Conservation (phyloP, 2,113 vertebrate species). For the Gadus chalcogrammus region DNA sequence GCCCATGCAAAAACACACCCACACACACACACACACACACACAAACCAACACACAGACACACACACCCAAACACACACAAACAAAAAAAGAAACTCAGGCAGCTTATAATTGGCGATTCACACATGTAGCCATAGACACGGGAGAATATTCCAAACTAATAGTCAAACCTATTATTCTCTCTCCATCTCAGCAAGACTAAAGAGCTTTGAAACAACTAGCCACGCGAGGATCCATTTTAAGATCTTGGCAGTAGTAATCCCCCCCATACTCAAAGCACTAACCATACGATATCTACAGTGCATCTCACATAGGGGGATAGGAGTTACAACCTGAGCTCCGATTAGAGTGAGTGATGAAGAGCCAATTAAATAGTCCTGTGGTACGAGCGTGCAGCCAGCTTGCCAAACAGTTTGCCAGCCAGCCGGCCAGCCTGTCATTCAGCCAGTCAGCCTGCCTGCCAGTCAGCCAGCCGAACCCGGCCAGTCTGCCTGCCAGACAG, state of each 20-base stretch:
- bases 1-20: conserved; percentile 1
- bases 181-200: too few relatives aligned
- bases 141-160: too few relatives aligned
- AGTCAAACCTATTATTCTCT: too few relatives aligned
- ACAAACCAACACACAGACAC: background rate
- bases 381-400: conserved; percentile 20
- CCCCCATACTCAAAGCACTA: conserved; percentile 11
- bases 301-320: conserved; percentile 53
- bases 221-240: conserved; percentile 26
- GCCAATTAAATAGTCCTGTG: conserved; percentile 57
- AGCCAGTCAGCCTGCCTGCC: conserved; percentile 65
- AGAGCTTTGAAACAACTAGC: background rate
- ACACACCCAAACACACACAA: background rate
- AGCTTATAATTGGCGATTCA: background rate
- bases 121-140: background rate
- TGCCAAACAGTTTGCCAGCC: conserved; percentile 62
- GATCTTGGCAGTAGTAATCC: conserved; percentile 28
- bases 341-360: conserved; percentile 60
- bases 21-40: background rate
- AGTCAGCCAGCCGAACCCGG: conserved; percentile 44
- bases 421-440: conserved; percentile 4
- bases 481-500: too few relatives aligned
- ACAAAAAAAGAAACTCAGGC: background rate
- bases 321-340: conserved; percentile 49
- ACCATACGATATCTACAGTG: conserved; percentile 39